These are phyloP conservation scores for Galendromus occidentalis DNA, from an alignment of 1,140 invertebrate species.

Conservation along the genomic window DNA sequence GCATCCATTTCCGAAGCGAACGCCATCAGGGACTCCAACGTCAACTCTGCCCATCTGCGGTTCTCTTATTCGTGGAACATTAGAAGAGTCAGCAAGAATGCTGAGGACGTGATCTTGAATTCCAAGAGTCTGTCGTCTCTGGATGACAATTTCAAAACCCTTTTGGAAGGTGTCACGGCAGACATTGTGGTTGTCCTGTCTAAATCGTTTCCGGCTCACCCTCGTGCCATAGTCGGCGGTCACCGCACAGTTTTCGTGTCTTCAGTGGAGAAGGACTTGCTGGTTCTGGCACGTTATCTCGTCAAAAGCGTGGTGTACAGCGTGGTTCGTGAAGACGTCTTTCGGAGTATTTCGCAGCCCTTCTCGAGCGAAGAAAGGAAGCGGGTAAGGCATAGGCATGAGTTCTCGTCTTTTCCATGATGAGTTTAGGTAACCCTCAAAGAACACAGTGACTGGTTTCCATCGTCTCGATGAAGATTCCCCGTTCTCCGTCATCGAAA, in stretches of 20 bases:
- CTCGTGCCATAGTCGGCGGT: neutral
- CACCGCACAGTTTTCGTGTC: neutral
- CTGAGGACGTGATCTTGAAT: neutral
- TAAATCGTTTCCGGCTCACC: neutral
- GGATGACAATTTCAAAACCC: neutral
- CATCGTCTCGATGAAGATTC: no score
- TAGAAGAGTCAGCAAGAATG: neutral
- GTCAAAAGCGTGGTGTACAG: neutral
- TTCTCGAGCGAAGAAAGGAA: neutral
- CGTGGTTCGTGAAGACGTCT: conserved; percentile 1
- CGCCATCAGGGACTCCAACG: neutral
- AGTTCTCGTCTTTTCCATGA: no score
- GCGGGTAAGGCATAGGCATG: neutral
- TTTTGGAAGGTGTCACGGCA: neutral
- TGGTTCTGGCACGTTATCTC: neutral
- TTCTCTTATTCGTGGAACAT: neutral
- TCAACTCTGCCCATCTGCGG: neutral
- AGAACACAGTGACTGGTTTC: no score
- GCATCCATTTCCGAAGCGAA: conserved; percentile 7
- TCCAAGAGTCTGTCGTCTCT: conserved; percentile 6
- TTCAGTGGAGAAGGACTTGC: neutral
- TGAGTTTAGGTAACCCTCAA: no score
- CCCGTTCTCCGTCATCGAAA: no score
- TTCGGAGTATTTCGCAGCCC: neutral
- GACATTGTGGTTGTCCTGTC: neutral